Evolutionary conservation across 2,888 invertebrate species (phyloP), one percentile per base, ranked within the genome.

Genomic region (Tryphoninae sp.): DNA sequence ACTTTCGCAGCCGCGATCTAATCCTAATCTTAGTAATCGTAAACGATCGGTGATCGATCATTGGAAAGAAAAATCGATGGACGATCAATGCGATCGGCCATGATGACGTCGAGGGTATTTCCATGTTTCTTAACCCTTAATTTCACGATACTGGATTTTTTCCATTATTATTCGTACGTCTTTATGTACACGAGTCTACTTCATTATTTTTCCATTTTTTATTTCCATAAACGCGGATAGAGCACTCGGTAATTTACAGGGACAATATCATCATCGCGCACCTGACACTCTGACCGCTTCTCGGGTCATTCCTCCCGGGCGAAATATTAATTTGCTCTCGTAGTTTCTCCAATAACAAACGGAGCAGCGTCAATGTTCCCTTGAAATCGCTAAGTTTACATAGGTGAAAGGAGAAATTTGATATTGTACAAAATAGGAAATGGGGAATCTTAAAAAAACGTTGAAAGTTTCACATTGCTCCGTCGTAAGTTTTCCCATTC

Each of bases 81-180:
- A 71, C 74, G 53, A 72, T 61, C 59, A 74, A 64, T 71, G 59
- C 73, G 53, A 51, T 22, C 58, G n/a, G 62, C 53, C 68, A 51
- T 51, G 26, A 77, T 84, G 80, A 84, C 83, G 83, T 58, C 22
- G n/a, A 72, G 2, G 84, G 84, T 69, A 84, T 84, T 85, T 84
- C 80, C 85, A 76, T 65, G 71, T 75, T 65, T 59, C n/a, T 59
- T 26, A 62, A 16, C 16, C 40, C 61, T 40, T 73, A 40, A 68
- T 69, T 74, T 78, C 53, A 58, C 73, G 42, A 33, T 45, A 68
- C 61, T 13, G 33, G 33, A 33, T 61, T 61, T 68, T n/a, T 23
- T 42, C 9, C 13, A 2, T 13, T 45, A 45, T 45, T 45, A 9
- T 45, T 45, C 45, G 1, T 45, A 13, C 13, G 9, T 13, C 9